Evolutionary conservation across 2,888 invertebrate species (phyloP).

Genomic region (Ernsta delagoae): DNA sequence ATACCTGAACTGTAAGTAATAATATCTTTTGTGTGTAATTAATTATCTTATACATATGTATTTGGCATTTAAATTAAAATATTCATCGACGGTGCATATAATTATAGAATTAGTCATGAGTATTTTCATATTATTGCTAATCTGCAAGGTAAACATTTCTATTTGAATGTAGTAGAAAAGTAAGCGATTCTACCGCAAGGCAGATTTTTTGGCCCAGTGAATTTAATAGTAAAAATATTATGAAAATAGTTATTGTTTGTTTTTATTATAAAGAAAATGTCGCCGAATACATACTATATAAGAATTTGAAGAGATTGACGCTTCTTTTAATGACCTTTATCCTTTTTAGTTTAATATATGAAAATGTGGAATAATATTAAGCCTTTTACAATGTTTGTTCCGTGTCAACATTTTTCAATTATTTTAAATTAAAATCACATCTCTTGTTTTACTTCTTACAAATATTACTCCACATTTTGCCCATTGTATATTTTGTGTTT

Average conservation of each 20-base stretch:
- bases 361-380: slow-evolving; percentile 21
- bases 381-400: neutral
- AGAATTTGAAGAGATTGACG: neutral
- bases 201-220: neutral
- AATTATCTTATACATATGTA: slow-evolving; percentile 11
- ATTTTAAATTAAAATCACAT: no score
- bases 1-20: slow-evolving; percentile 12
- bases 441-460: no score
- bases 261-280: neutral
- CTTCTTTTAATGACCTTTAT: neutral
- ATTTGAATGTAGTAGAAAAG: neutral
- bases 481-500: slow-evolving; percentile 42
- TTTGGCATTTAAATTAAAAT: slow-evolving; percentile 9
- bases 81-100: neutral
- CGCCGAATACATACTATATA: slow-evolving; percentile 9
- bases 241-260: neutral
- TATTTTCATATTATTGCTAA: neutral
- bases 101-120: neutral
- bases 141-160: neutral
- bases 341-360: neutral
- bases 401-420: no score
- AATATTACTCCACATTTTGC: no score
- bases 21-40: neutral
- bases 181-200: neutral
- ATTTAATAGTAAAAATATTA: neutral